Percentiles rank a stretch among this genome's conserved stretches.
Evolutionary conservation across 1,140 invertebrate genomes (phyloP).

Genomic region (Ectropis grisescens): DNA sequence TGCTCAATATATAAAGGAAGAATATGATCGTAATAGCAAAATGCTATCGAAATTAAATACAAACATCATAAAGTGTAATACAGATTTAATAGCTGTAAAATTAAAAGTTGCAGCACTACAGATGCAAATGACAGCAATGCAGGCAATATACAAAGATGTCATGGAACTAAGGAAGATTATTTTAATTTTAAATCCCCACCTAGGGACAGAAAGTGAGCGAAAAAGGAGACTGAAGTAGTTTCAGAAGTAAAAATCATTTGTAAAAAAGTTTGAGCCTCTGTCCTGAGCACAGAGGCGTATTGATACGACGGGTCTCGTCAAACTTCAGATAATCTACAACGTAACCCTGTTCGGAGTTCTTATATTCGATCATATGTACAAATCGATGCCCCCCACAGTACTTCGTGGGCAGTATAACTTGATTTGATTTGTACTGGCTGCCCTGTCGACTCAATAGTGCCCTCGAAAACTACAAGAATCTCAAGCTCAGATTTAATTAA

Average conservation of each 20-base stretch:
- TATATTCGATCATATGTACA: slow-evolving; percentile 79
- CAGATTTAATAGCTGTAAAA: slow-evolving; percentile 24
- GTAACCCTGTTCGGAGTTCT: slow-evolving; percentile 83
- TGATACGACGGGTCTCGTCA: slow-evolving; percentile 84
- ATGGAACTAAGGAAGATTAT: slow-evolving; percentile 39
- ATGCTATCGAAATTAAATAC: slow-evolving; percentile 22
- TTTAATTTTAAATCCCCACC: slow-evolving; percentile 24
- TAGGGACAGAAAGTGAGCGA: slow-evolving; percentile 9
- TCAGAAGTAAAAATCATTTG: slow-evolving; percentile 8
- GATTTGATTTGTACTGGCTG: slow-evolving; percentile 71
- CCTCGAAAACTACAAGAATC: slow-evolving; percentile 80
- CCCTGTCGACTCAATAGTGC: slow-evolving; percentile 77
- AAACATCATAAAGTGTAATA: slow-evolving; percentile 22
- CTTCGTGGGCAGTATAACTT: slow-evolving; percentile 77
- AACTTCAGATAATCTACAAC: slow-evolving; percentile 86
- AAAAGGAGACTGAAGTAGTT: no score
- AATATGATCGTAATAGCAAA: slow-evolving; percentile 21
- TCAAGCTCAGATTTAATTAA: slow-evolving; percentile 80
- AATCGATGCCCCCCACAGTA: slow-evolving; percentile 80
- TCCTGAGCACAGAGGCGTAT: slow-evolving; percentile 85
- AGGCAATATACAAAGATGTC: slow-evolving; percentile 27
- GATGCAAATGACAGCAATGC: slow-evolving; percentile 26
- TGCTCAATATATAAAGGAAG: slow-evolving; percentile 14
- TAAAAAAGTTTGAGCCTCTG: slow-evolving; percentile 75
- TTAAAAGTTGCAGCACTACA: slow-evolving; percentile 26